Evolutionary conservation across 2,113 vertebrate genomes (phyloP), one percentile per base, ranked within the genome.

Genomic region (Paedocypris sp.): DNA sequence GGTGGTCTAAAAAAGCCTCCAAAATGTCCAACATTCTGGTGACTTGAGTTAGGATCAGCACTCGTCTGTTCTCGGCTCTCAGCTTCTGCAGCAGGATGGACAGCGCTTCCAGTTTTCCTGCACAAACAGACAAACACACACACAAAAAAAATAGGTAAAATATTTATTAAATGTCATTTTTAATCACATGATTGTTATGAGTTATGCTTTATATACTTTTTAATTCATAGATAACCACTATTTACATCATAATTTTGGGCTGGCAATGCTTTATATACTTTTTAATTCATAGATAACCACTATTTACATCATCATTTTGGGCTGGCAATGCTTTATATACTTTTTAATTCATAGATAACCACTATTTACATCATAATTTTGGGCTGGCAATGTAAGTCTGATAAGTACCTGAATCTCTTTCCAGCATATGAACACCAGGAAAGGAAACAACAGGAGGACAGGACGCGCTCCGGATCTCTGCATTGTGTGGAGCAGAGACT

Each of bases 31-130:
- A 71, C 91, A 93, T 90, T 61, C 86, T 86, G 45, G 86, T 53
- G 77, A 82, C 87, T 75, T 91, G 85, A 3, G 91, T 94, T 64
- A 91, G 83, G 75, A 96, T 91, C 68, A 99, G 85, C 23, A 97
- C 94, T 0, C 95, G 87, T 0, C 90, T 92, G 9, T 88, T 88
- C 64, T 98, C 95, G 0, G 87, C 86, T 49, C 83, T 82, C 26
- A 93, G 77, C 75, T 94, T 98, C 66, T 90, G 90, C 23, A 99
- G 90, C 41, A 99, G 74, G 64, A 97, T 79, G 3, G 90, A 90
- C 19, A 99, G 79, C 5, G 94, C 94, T 74, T 99, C 93, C 66
- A 99, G 70, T 80, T 99, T 99, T 48, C 95, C 95, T 99, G 2
- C 48, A 13, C 35, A 56, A 19, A 58, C 22, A 33, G 12, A 26